A percentile compares a stretch with the other conserved stretches of the same genome.
These are phyloP conservation scores for Pollenia amentaria DNA, from an alignment of 2,888 invertebrate genomes.

Conservation along the genomic window DNA sequence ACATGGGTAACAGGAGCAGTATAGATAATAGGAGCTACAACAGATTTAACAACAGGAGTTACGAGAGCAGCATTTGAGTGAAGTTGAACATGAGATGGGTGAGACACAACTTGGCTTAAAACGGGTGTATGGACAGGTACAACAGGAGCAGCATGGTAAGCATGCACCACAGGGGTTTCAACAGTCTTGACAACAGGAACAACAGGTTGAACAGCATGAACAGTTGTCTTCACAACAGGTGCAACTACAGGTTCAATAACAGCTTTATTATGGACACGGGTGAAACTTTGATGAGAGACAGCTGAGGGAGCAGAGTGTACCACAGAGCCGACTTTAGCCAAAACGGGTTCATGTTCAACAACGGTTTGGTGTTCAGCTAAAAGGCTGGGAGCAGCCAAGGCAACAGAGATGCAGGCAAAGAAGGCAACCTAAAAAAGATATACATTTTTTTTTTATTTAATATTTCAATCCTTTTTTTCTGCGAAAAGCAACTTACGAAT, in stretches of 20 bases:
- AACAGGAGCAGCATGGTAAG: conserved; percentile 49
- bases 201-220: conserved; percentile 76
- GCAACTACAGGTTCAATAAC: conserved; percentile 77
- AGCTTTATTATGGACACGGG: conserved; percentile 85
- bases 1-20: conserved; percentile 33
- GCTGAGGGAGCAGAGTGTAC: conserved; percentile 84
- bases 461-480: not conserved
- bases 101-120: conserved; percentile 63
- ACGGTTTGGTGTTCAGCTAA: conserved; percentile 76
- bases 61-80: conserved; percentile 70
- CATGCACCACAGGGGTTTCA: conserved; percentile 49
- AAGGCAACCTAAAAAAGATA: conserved; percentile 76
- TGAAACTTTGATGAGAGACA: conserved; percentile 86
- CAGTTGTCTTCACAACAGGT: conserved; percentile 77
- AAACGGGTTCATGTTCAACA: conserved; percentile 79
- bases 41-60: conserved; percentile 21
- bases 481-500: conserved; percentile 79
- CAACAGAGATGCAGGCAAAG: conserved; percentile 81
- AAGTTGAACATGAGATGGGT: conserved; percentile 80
- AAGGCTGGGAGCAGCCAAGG: conserved; percentile 81
- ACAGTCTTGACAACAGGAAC: conserved; percentile 55
- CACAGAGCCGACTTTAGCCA: conserved; percentile 81
- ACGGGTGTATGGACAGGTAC: conserved; percentile 77
- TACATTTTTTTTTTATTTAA: not conserved
- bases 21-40: conserved; percentile 27